Evolutionary conservation across 2,797 vertebrate genomes (phyloP).

Genomic region (Paguma larvata): DNA sequence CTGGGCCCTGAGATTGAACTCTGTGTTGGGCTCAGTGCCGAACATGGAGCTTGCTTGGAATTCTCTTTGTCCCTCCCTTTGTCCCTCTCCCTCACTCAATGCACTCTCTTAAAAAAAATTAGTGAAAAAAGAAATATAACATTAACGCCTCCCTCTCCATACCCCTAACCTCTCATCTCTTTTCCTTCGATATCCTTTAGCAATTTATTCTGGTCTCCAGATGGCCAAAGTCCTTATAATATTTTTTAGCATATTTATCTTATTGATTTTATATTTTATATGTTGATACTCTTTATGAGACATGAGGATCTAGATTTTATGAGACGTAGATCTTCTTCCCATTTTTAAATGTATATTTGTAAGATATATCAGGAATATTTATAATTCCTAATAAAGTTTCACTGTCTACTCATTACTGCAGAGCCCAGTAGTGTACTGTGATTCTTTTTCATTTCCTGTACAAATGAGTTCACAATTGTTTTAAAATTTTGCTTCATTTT

Average conservation of each 20-base stretch:
- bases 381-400: neutral
- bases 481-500: slow-evolving; percentile 25
- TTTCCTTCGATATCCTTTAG: neutral
- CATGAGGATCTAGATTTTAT: neutral
- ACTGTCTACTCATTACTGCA: neutral
- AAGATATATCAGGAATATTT: neutral
- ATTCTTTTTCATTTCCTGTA: slow-evolving; percentile 27
- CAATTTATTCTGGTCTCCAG: neutral
- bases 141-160: no score
- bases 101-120: no score
- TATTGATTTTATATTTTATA: neutral
- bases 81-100: no score
- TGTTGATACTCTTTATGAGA: neutral
- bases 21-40: no score
- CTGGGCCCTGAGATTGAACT: no score
- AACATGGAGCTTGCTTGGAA: no score
- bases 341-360: neutral
- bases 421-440: neutral
- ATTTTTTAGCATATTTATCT: neutral
- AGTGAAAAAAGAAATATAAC: neutral
- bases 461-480: neutral
- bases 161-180: neutral
- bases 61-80: no score
- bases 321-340: no score
- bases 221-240: neutral